Conservation (phyloP, 1,140 invertebrate species). For the Hycleus cichorii region DNA sequence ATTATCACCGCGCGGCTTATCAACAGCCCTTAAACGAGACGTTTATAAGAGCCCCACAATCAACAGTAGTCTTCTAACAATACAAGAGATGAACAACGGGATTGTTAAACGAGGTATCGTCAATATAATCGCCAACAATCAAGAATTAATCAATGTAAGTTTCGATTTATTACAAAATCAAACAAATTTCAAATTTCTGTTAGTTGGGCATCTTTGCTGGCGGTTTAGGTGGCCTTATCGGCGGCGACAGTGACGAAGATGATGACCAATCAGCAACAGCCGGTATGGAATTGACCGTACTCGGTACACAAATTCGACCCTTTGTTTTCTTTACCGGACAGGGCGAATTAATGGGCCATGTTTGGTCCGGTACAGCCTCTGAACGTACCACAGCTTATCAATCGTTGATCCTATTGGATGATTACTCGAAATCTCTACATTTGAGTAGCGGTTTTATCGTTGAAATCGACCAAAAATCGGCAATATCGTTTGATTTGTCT, state of each 20-base stretch:
- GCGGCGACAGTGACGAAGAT: slow-evolving; percentile 41
- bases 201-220: slow-evolving; percentile 70
- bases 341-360: slow-evolving; percentile 80
- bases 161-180: not conserved
- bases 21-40: slow-evolving; percentile 58
- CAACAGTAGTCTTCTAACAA: slow-evolving; percentile 63
- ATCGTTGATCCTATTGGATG: slow-evolving; percentile 64
- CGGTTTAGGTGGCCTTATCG: slow-evolving; percentile 62
- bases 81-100: slow-evolving; percentile 68
- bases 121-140: slow-evolving; percentile 52
- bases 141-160: slow-evolving; percentile 48
- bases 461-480: slow-evolving; percentile 61
- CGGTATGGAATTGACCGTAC: slow-evolving; percentile 74
- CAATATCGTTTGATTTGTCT: slow-evolving; percentile 73
- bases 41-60: slow-evolving; percentile 52
- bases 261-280: slow-evolving; percentile 59
- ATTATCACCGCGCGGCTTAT: slow-evolving; percentile 59
- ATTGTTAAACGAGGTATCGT: slow-evolving; percentile 69
- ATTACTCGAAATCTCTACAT: slow-evolving; percentile 61
- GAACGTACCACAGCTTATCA: slow-evolving; percentile 77
- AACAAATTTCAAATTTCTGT: slow-evolving; percentile 6
- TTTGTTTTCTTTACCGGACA: slow-evolving; percentile 81
- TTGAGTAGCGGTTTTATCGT: slow-evolving; percentile 68
- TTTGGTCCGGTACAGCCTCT: slow-evolving; percentile 78
- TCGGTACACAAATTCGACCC: slow-evolving; percentile 71